Evolutionary conservation across 2,113 vertebrate genomes (phyloP).

Genomic region (Axis porcinus): DNA sequence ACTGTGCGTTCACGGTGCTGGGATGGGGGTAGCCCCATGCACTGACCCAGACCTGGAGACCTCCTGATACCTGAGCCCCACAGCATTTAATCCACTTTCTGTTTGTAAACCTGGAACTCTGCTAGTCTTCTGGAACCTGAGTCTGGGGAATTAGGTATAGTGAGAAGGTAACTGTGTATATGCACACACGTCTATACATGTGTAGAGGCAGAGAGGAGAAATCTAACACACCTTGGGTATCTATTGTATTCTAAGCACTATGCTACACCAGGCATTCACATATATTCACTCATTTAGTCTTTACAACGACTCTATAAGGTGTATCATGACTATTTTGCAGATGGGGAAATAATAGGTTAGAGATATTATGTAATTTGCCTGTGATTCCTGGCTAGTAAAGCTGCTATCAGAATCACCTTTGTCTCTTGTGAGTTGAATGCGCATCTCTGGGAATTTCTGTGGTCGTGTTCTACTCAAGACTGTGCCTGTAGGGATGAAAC

Average conservation of each 20-base stretch:
- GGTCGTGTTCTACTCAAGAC: not conserved
- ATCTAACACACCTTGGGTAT: not conserved
- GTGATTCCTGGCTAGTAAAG: not conserved
- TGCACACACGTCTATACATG: fast-evolving
- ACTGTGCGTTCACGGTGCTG: not conserved
- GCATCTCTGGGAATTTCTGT: not conserved
- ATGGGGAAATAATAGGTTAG: not conserved
- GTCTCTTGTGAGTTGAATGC: not conserved
- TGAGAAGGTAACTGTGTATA: not conserved
- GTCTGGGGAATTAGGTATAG: not conserved
- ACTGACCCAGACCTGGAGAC: not conserved
- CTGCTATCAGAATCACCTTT: not conserved
- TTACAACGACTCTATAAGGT: not conserved
- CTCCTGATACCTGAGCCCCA: not conserved
- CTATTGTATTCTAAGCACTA: not conserved
- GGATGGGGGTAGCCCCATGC: fast-evolving
- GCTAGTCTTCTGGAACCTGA: not conserved
- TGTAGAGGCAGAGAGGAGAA: not conserved
- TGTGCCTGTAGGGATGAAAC: not conserved
- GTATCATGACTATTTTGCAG: not conserved
- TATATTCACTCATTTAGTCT: not conserved
- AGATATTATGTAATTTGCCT: not conserved
- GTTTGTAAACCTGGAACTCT: not conserved
- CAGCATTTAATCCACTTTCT: not conserved
- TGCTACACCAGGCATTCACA: not conserved